Evolutionary conservation across 2,888 invertebrate species (phyloP).

Genomic region (Piscicola geometra): DNA sequence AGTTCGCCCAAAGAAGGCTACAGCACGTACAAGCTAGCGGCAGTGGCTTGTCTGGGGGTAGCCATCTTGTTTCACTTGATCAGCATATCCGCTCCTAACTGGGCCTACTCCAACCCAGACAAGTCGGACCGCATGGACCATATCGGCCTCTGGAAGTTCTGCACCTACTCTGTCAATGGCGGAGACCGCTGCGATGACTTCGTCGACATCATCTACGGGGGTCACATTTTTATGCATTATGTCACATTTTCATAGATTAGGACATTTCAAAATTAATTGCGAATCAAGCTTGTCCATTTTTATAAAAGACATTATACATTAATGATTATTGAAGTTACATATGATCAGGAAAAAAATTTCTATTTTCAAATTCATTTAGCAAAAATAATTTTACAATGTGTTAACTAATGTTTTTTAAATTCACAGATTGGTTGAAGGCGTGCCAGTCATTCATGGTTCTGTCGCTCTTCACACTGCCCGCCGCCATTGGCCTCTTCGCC

Average conservation of each 20-base stretch:
- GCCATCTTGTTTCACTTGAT: constrained; percentile 43
- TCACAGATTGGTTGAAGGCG: constrained; percentile 44
- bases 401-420: too few relatives aligned
- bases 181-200: constrained; percentile 41
- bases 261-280: background rate
- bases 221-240: constrained; percentile 33
- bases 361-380: background rate
- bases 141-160: constrained; percentile 44
- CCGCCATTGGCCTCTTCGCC: constrained; percentile 38
- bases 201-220: constrained; percentile 42
- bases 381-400: too few relatives aligned
- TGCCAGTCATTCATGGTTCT: constrained; percentile 42
- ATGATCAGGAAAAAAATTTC: background rate
- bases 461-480: constrained; percentile 40
- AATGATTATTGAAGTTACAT: background rate
- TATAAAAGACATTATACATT: background rate
- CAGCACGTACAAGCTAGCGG: constrained; percentile 20
- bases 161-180: constrained; percentile 40
- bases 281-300: constrained; percentile 5
- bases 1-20: constrained; percentile 12
- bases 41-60: constrained; percentile 32
- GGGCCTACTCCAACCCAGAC: constrained; percentile 39
- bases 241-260: background rate
- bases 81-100: constrained; percentile 42
- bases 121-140: constrained; percentile 38